Evolutionary conservation across 2,797 vertebrate species (phyloP), one percentile per base, ranked within the genome.

Genomic region (Okamejei kenojei): DNA sequence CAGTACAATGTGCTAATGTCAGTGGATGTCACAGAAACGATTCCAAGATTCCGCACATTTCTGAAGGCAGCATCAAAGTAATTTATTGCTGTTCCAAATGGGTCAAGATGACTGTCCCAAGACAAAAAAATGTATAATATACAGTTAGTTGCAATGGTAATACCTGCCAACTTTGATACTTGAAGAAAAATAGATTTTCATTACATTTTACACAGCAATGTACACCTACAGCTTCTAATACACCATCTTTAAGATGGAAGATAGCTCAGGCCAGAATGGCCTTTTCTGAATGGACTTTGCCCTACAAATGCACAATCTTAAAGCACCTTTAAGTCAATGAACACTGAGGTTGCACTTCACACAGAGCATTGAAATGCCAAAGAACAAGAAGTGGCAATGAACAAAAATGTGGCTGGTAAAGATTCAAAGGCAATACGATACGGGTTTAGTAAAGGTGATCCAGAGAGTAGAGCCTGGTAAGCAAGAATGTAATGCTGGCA

Each of bases 21-120:
- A 3, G 98, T 99, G 78, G 98, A 99, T 0, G 99, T 99, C 95
- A 99, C 93, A 0, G 99, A 99, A 80, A 99, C 96, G 93, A 99
- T 98, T 90, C 99, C 99, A 94, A 98, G 96, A 94, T 99, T 99
- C 17, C 98, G 96, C 84, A 99, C 95, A 0, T 99, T 99, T 90
- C 98, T 97, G 94, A 99, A 99, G 77, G 98, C 98, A 26, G 98
- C 97, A 93, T 99, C 99, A 96, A 99, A 96, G 94, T 98, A 99
- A 95, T 98, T 98, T 93, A 99, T 98, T 0, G 98, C 96, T 0
- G 98, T 98, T 82, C 99, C 99, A 13, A 97, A 99, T 2, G 99
- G 99, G 93, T 99, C 99, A 95, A 99, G 95, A 95, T 99, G 99
- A 95, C 98, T 99, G 95, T 93, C 94, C 94, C 93, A 74, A 94